Evolutionary conservation across 37 sponge, comb jelly and placozoan species (phyloP).

Genomic region (Halisarca cf. caerulea): DNA sequence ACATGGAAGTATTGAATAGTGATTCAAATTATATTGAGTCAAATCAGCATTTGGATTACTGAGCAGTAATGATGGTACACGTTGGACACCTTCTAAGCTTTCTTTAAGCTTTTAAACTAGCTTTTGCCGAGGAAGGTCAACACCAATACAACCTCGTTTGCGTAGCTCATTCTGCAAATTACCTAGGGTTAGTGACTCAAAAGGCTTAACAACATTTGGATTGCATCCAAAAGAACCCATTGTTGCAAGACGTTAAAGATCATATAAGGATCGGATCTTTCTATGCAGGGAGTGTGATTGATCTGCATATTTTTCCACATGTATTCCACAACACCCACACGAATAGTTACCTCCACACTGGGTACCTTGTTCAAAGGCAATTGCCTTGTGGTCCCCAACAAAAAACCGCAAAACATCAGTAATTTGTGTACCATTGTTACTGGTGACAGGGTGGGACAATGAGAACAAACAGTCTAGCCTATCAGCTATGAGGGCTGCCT

Average conservation of each 20-base stretch:
- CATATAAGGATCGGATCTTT: background rate
- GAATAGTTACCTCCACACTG: slow-evolving; percentile 39
- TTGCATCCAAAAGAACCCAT: slow-evolving; percentile 7
- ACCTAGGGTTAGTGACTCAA: background rate
- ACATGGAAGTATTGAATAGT: slow-evolving; percentile 19
- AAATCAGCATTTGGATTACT: slow-evolving; percentile 9
- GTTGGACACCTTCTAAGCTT: slow-evolving; percentile 29
- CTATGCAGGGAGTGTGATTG: slow-evolving; percentile 13
- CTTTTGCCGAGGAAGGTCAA: background rate
- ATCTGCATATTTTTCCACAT: slow-evolving; percentile 5
- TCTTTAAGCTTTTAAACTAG: slow-evolving; percentile 3
- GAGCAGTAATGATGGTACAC: slow-evolving; percentile 37
- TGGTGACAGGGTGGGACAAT: background rate
- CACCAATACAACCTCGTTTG: background rate
- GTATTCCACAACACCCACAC: slow-evolving; percentile 38
- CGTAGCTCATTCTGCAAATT: slow-evolving; percentile 22
- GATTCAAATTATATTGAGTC: background rate
- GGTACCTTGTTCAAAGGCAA: slow-evolving; percentile 43
- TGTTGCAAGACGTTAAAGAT: slow-evolving; percentile 23
- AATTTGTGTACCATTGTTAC: slow-evolving; percentile 13
- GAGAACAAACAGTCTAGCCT: slow-evolving; percentile 24
- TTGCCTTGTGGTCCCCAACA: slow-evolving; percentile 43
- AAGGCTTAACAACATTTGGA: slow-evolving; percentile 3
- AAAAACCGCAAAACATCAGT: slow-evolving; percentile 32
- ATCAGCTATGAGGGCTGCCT: slow-evolving; percentile 36